phyloP scores from a whole-genome alignment of 2,888 invertebrate species.

The Oxystoma pomonae region DNA sequence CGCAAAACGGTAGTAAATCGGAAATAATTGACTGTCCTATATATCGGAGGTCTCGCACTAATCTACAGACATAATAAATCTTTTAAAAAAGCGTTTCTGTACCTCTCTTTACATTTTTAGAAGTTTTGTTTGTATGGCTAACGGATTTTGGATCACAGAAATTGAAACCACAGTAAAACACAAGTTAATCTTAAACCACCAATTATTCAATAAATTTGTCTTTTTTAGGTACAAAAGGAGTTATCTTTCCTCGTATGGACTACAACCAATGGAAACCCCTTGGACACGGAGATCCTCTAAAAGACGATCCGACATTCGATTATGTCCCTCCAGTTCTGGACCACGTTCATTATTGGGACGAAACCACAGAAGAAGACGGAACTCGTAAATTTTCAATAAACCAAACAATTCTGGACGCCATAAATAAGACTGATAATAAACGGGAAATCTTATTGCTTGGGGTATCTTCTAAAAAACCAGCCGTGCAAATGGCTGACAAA shows the following conservation, averaged over 20 bases:
- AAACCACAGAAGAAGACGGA: constrained; percentile 46
- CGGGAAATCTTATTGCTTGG: constrained; percentile 67
- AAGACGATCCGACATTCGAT: constrained; percentile 81
- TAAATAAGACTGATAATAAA: constrained; percentile 43
- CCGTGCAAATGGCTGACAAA: constrained; percentile 45
- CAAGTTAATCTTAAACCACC: too few relatives aligned
- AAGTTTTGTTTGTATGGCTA: too few relatives aligned
- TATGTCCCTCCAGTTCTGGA: constrained; percentile 79
- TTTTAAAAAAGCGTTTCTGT: too few relatives aligned
- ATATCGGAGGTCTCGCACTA: too few relatives aligned
- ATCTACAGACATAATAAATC: too few relatives aligned
- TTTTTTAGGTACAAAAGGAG: constrained; percentile 31
- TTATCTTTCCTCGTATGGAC: constrained; percentile 73
- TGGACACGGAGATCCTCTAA: constrained; percentile 75
- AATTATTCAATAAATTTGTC: constrained; percentile 1
- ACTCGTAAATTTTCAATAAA: neutral
- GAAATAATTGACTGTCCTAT: too few relatives aligned
- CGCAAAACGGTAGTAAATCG: too few relatives aligned
- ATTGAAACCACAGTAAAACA: too few relatives aligned
- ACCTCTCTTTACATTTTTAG: neutral
- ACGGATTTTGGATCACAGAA: too few relatives aligned
- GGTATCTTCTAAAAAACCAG: constrained; percentile 64
- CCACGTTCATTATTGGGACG: constrained; percentile 76
- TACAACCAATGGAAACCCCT: constrained; percentile 84
- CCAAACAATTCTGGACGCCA: neutral